These are phyloP conservation scores for Dendroctonus ponderosae DNA, from an alignment of 1,140 invertebrate species.

Conservation along the genomic window DNA sequence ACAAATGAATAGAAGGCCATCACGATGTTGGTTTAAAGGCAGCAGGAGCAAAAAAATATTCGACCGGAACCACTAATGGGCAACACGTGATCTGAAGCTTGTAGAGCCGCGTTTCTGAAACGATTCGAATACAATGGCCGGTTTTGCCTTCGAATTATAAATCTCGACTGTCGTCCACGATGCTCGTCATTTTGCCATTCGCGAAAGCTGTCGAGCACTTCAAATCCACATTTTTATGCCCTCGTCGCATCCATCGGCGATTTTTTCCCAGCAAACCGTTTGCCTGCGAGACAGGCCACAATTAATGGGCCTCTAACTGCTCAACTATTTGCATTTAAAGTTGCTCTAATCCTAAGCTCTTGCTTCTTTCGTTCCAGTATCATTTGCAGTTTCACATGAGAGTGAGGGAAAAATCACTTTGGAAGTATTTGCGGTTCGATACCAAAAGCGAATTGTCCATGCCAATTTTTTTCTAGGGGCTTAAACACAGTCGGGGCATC, in stretches of 20 bases:
- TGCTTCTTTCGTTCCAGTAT: too few species aligned
- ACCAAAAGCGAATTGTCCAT: too few species aligned
- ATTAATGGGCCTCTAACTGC: too few species aligned
- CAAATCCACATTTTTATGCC: slow-evolving; percentile 32
- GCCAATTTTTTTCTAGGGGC: too few species aligned
- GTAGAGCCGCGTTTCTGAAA: slow-evolving; percentile 15
- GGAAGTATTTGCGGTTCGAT: too few species aligned
- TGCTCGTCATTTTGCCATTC: slow-evolving; percentile 27
- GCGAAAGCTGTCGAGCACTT: slow-evolving; percentile 29
- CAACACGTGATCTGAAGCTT: slow-evolving; percentile 26
- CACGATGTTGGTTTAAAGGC: not conserved
- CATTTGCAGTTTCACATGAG: too few species aligned
- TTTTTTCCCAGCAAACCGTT: not conserved
- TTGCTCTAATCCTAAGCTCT: too few species aligned
- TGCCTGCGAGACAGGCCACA: too few species aligned
- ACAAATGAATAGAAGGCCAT: too few species aligned
- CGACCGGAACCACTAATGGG: slow-evolving; percentile 32
- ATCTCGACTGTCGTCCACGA: slow-evolving; percentile 19
- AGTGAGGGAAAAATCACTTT: too few species aligned
- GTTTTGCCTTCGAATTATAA: slow-evolving; percentile 34
- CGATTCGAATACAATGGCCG: slow-evolving; percentile 33
- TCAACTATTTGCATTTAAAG: too few species aligned
- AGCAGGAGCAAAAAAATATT: slow-evolving; percentile 10
- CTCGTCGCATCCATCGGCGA: slow-evolving; percentile 6
- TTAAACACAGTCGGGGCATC: too few species aligned